Base-by-base conservation (phyloP, 2,113 vertebrate genomes). In the Neodontobutis hainanensis region DNA sequence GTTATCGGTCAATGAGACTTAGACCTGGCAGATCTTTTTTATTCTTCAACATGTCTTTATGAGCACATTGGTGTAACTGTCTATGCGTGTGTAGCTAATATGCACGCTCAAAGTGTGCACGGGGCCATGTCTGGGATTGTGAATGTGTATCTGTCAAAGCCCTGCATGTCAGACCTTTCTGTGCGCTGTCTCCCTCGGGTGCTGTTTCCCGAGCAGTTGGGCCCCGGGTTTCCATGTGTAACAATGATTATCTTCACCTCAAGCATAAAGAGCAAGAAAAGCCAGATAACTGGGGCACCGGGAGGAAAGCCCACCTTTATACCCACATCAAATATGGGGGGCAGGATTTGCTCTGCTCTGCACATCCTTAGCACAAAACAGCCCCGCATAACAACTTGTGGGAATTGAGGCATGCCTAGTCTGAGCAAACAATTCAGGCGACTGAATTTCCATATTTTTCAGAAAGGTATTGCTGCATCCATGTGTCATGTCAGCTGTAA, bases 211-310 rank as follows among this genome's bases (percentile, higher is more conserved):
- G 67, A 58, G 65, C 83, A 78, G 59, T 51, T 3, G 56, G 64
- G 47, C 51, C 36, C 48, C 2, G 50, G 66, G 73, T 65, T 65
- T 62, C 62, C 57, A 68, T 77, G 64, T 83, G 82, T 81, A 76
- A 81, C 71, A 79, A 70, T 84, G 71, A 88, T 90, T 82, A 79
- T 77, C 66, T 72, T 85, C 77, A 82, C 65, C 62, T 81, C 67
- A 65, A 45, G 75, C 70, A 44, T 60, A 85, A 81, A 73, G 65
- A 68, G 70, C 73, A 15, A 58, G 60, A 62, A 51, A 73, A 55
- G 59, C 61, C 65, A 44, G 68, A 85, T 64, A 63, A 72, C 61
- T 62, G 42, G 64, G 79, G 69, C 63, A 77, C 68, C 57, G 48
- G 64, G 55, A 67, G 65, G 75, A 47, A 69, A 70, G 60, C 58